Evolutionary conservation across 2,797 vertebrate genomes (phyloP).

Genomic region (Rhinichthys osculus): DNA sequence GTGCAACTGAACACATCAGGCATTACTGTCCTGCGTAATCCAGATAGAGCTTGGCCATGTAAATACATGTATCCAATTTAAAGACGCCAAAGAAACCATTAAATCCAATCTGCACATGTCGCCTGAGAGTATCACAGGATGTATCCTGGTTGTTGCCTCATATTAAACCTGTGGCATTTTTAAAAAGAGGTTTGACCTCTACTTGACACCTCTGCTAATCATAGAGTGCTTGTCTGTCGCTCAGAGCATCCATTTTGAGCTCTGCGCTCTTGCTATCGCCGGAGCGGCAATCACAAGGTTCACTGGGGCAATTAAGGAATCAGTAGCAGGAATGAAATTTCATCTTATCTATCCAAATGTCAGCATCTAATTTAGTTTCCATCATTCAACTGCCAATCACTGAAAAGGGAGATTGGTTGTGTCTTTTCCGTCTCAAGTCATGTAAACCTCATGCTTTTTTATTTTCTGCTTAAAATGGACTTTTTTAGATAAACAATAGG

Average conservation of each 20-base stretch:
- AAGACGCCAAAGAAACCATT: slow-evolving; percentile 50
- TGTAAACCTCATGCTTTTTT: slow-evolving; percentile 57
- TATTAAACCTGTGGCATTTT: slow-evolving; percentile 79
- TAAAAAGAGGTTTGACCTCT: slow-evolving; percentile 76
- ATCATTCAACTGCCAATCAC: slow-evolving; percentile 75
- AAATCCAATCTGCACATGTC: slow-evolving; percentile 63
- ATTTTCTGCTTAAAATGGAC: slow-evolving; percentile 44
- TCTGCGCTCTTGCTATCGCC: slow-evolving; percentile 62
- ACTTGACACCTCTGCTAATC: slow-evolving; percentile 72
- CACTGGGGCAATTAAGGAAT: slow-evolving; percentile 74
- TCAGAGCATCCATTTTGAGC: slow-evolving; percentile 71
- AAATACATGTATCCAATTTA: slow-evolving; percentile 58
- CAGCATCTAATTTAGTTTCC: slow-evolving; percentile 77
- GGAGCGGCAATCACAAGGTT: slow-evolving; percentile 69
- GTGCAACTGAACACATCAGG: neutral
- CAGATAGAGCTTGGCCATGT: slow-evolving; percentile 39
- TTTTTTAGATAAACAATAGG: slow-evolving; percentile 49
- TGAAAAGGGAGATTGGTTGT: slow-evolving; percentile 58
- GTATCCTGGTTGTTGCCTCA: slow-evolving; percentile 64
- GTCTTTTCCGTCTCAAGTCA: slow-evolving; percentile 32
- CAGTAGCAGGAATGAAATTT: slow-evolving; percentile 71
- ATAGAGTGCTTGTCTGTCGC: slow-evolving; percentile 71
- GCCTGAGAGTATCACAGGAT: slow-evolving; percentile 64
- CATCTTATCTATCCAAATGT: slow-evolving; percentile 82
- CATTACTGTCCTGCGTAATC: slow-evolving; percentile 7